A percentile compares a stretch with the other conserved stretches of the same genome.
Conservation (phyloP, 2,113 vertebrate genomes). For the Leuciscus idus region DNA sequence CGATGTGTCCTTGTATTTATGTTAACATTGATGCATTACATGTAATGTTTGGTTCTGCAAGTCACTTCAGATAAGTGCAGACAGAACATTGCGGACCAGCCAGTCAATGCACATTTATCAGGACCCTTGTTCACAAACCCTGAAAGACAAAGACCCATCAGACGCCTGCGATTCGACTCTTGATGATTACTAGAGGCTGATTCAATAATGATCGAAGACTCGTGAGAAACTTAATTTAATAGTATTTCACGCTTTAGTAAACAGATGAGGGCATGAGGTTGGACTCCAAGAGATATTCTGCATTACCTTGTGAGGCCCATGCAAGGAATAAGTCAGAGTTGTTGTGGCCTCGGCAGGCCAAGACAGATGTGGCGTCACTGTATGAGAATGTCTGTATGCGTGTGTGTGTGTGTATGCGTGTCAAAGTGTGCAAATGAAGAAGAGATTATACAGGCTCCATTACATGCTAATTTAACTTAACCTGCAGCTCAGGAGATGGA, state of each 20-base stretch:
- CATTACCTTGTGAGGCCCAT: slow-evolving; percentile 13
- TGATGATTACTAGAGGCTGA: neutral
- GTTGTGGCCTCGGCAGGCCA: slow-evolving; percentile 18
- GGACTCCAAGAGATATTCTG: neutral
- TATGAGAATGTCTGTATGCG: neutral
- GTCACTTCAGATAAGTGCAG: slow-evolving; percentile 4
- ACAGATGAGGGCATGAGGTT: neutral
- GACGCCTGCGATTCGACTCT: neutral
- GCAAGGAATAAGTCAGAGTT: slow-evolving; percentile 7
- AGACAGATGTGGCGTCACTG: slow-evolving; percentile 28
- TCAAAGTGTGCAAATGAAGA: slow-evolving; percentile 23
- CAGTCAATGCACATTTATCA: slow-evolving; percentile 2
- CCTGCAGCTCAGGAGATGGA: neutral
- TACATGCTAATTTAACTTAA: slow-evolving; percentile 20
- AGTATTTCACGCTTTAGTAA: slow-evolving; percentile 1
- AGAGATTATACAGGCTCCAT: slow-evolving; percentile 23
- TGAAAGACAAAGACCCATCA: slow-evolving; percentile 16
- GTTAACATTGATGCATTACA: neutral
- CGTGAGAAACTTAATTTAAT: neutral
- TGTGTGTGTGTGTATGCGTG: neutral
- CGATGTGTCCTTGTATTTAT: neutral
- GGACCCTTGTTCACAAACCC: neutral
- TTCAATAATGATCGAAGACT: slow-evolving; percentile 1
- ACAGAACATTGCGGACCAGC: neutral
- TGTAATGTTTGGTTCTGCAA: neutral